Evolutionary conservation across 2,113 vertebrate genomes (phyloP), one percentile per base, ranked within the genome.

Genomic region (Emydocephalus ijimae): DNA sequence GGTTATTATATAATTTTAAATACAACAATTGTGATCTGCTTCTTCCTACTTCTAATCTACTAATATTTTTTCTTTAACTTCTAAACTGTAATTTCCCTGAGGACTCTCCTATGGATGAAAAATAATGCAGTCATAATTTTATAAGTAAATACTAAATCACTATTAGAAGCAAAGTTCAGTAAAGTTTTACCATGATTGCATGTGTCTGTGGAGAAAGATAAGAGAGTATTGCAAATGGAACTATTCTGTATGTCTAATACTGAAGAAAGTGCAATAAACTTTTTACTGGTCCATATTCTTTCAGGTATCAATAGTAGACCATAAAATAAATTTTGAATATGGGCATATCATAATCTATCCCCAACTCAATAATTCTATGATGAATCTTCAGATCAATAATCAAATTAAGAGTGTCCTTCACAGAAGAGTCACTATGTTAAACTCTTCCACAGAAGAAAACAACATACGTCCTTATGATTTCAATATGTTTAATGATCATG

Each of bases 131-230:
- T 29, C 48, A 87, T 87, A 87, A 52, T 29, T 87, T 52, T 87
- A 18, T 87, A 87, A 87, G 52, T 87, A 87, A 87, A 87, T 52
- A 52, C 34, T 81, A 87, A 98, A 98, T 97, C 97, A 98, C 97
- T 97, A 98, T 98, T 97, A 98, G 97, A 95, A 96, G 96, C 97
- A 96, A 94, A 97, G 96, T 96, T 97, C 97, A 97, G 97, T 96
- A 97, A 97, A 98, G 97, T 97, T 97, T 97, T 97, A 97, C 96
- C 91, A 96, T 97, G 34, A 81, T 39, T 81, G 69, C 18, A 21
- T 81, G 34, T 81, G 74, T 43, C 74, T 81, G 18, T 81, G 74
- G 18, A 18, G 7, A 81, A 81, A 81, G 34, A 81, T 81, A 81
- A 21, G 34, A 15, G 34, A 81, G 7, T 10, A 81, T 43, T 81